Conservation (phyloP, 35 echinoderm and acorn worm species). For the Apostichopus californicus region DNA sequence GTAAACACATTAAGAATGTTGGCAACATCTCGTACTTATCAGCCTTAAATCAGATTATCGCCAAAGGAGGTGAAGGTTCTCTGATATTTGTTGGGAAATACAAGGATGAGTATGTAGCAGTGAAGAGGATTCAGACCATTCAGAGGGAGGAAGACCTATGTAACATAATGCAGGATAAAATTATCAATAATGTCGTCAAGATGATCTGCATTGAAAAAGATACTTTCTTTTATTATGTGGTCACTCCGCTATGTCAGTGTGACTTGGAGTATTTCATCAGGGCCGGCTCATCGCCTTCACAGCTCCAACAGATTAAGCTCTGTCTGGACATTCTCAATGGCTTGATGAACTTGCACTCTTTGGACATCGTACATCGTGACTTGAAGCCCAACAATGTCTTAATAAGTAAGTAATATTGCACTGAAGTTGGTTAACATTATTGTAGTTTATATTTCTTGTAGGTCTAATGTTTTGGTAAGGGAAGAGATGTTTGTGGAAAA, state of each 20-base stretch:
- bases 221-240: not conserved
- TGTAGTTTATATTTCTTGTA: not conserved
- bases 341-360: not conserved
- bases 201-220: constrained; percentile 17
- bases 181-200: constrained; percentile 13
- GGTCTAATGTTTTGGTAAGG: too few species aligned
- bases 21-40: not conserved
- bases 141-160: not conserved
- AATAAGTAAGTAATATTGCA: not conserved
- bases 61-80: not conserved
- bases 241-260: constrained; percentile 29
- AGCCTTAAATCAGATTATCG: not conserved
- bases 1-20: not conserved
- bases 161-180: not conserved
- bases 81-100: constrained; percentile 5
- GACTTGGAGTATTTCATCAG: not conserved
- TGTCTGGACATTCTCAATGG: constrained; percentile 31
- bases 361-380: constrained; percentile 12
- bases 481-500: too few species aligned
- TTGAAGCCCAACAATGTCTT: constrained; percentile 7
- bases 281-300: not conserved
- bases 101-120: not conserved
- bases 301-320: not conserved
- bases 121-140: not conserved
- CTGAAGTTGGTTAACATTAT: not conserved